A percentile compares a stretch with the other conserved stretches of the same genome.
phyloP scores from a whole-genome alignment of 1,140 invertebrate genomes.

The Ips typographus region DNA sequence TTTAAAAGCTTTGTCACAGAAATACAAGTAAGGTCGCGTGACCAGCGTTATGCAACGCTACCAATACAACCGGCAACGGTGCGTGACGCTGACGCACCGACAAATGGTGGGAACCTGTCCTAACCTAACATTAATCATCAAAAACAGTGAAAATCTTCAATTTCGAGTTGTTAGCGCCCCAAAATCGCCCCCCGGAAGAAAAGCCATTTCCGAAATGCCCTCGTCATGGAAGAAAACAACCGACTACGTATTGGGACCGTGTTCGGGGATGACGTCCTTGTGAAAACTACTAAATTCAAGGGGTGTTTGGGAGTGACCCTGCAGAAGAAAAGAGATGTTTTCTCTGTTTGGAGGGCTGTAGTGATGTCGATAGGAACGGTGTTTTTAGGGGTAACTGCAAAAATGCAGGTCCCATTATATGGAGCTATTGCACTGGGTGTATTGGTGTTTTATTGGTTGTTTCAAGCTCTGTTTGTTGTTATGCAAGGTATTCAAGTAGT shows the following conservation, averaged over 20 bases:
- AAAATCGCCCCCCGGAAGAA: not conserved
- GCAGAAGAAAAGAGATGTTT: slow-evolving; percentile 11
- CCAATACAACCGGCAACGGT: not conserved
- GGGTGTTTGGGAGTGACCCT: slow-evolving; percentile 6
- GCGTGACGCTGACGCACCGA: not conserved
- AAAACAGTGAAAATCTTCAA: not conserved
- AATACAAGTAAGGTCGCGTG: not conserved
- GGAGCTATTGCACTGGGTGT: slow-evolving; percentile 5
- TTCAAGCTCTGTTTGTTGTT: slow-evolving; percentile 1
- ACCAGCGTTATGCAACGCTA: slow-evolving; percentile 5
- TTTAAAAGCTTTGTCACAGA: not conserved
- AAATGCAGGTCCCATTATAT: not conserved
- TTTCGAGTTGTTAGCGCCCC: not conserved
- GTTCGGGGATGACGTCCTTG: not conserved
- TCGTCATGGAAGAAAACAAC: not conserved
- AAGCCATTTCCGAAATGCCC: not conserved
- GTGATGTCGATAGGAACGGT: slow-evolving; percentile 2
- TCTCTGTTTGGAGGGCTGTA: not conserved
- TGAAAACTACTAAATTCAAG: slow-evolving; percentile 15
- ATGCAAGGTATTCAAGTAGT: slow-evolving; percentile 13
- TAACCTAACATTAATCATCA: not conserved
- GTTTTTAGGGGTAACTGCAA: not conserved
- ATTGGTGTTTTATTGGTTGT: not conserved
- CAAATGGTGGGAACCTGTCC: not conserved
- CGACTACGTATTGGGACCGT: not conserved